Evolutionary conservation across 2,888 invertebrate genomes (phyloP).

Genomic region (Julus scandinavius): DNA sequence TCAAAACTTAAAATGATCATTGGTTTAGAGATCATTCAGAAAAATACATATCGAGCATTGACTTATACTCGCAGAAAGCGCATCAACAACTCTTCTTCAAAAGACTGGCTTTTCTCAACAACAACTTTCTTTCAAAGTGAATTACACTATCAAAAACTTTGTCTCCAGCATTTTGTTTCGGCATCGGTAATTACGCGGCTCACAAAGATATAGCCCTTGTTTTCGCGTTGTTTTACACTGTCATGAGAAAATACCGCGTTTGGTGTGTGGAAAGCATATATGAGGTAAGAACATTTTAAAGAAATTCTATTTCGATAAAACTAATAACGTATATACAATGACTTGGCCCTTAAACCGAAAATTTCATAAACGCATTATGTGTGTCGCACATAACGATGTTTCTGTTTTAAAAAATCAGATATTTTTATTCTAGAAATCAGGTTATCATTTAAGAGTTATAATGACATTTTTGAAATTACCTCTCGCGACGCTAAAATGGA

Average conservation of each 20-base stretch:
- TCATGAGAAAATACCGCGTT: background rate
- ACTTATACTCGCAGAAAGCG: slow-evolving; percentile 23
- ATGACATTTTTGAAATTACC: too few relatives aligned
- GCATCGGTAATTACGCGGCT: background rate
- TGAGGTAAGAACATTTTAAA: background rate
- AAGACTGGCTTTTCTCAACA: background rate
- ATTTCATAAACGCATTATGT: too few relatives aligned
- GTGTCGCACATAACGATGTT: too few relatives aligned
- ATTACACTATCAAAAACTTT: background rate
- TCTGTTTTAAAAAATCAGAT: too few relatives aligned
- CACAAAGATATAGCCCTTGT: background rate
- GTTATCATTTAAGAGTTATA: too few relatives aligned
- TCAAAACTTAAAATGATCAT: slow-evolving; percentile 52
- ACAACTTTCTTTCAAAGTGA: background rate
- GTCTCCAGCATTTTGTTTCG: background rate
- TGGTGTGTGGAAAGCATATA: background rate
- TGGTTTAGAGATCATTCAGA: slow-evolving; percentile 49
- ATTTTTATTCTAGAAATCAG: too few relatives aligned
- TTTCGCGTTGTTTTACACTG: background rate
- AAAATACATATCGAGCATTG: slow-evolving; percentile 41
- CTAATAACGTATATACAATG: background rate
- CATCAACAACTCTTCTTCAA: background rate
- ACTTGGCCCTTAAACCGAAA: too few relatives aligned
- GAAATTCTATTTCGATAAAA: background rate
- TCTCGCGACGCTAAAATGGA: too few relatives aligned